These are phyloP conservation scores for Salarias fasciatus DNA, from an alignment of 2,797 vertebrate species.

Conservation along the genomic window DNA sequence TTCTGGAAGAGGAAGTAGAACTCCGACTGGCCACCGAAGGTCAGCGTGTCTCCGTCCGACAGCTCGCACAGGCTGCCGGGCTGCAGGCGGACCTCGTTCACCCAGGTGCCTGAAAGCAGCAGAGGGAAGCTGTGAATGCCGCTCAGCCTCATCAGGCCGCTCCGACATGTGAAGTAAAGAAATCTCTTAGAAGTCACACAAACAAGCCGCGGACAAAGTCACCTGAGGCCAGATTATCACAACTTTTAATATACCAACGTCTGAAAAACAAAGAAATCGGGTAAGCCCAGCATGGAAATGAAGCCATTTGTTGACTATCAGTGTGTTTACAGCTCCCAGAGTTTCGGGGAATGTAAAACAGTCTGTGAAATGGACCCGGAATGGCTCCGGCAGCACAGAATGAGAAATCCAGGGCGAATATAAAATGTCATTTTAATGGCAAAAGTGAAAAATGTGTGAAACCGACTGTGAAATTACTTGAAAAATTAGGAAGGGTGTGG, in stretches of 20 bases:
- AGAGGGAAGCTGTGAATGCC: not conserved
- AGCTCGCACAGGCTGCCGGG: slow-evolving; percentile 84
- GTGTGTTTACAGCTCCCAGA: slow-evolving; percentile 51
- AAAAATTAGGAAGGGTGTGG: slow-evolving; percentile 49
- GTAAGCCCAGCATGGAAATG: slow-evolving; percentile 8
- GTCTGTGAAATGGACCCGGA: slow-evolving; percentile 40
- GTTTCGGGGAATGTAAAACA: slow-evolving; percentile 40
- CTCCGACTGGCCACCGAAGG: slow-evolving; percentile 84
- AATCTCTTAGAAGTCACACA: not conserved
- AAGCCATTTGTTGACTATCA: slow-evolving; percentile 35
- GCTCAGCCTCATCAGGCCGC: not conserved
- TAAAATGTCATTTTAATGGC: slow-evolving; percentile 41
- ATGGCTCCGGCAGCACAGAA: slow-evolving; percentile 44
- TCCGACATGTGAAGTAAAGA: not conserved
- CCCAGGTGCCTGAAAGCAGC: slow-evolving; percentile 85
- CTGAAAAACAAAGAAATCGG: slow-evolving; percentile 20
- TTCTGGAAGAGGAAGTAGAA: slow-evolving; percentile 95
- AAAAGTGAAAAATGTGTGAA: slow-evolving; percentile 54
- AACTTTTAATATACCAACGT: slow-evolving; percentile 14
- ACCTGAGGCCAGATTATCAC: not conserved
- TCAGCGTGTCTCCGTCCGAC: slow-evolving; percentile 88
- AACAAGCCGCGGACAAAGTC: not conserved
- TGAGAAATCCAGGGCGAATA: slow-evolving; percentile 45
- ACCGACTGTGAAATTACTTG: slow-evolving; percentile 67
- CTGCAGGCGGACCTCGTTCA: slow-evolving; percentile 89